Evolutionary conservation across 1,140 invertebrate genomes (phyloP), one percentile per base, ranked within the genome.

Genomic region (Meteorus sp.): DNA sequence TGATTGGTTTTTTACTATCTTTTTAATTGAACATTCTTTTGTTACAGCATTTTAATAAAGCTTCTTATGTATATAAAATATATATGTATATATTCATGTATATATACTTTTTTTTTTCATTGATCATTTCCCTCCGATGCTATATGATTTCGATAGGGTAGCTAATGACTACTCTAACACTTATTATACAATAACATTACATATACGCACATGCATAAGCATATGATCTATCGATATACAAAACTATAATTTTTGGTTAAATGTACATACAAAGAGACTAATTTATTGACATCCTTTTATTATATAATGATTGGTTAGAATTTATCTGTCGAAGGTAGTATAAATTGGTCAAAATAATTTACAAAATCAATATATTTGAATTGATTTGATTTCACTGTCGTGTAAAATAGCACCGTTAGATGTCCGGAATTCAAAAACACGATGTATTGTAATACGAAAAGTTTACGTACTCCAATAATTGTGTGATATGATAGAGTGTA

Each of bases 241-340:
- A 79, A 79, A 79, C 75, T 79, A 78, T 73, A 75, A 68, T 73
- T 75, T 77, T 75, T 75, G 60, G 72, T 79, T 75, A 76, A 70
- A 75, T 72, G 47, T 72, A 70, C 68, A 70, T 72, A 65, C 41
- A 51, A 37, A 23, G 27, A 55, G 52, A 43, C 22, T 56, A 35
- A 56, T 63, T 66, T 39, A 39, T n/a, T 66, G 67, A 63, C 60
- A 67, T 48, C 20, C 17, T 48, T 48, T 25, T 48, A n/a, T 17
- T 19, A 22, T 22, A 20, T 8, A 27, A 13, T n/a, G n/a, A n/a
- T n/a, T n/a, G n/a, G n/a, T n/a, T n/a, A n/a, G n/a, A n/a, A n/a
- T n/a, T n/a, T n/a, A n/a, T n/a, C n/a, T n/a, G n/a, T n/a, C n/a
- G 20, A 13, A 5, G 9, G n/a, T n/a, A 22, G 27, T 3, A 27